Evolutionary conservation across 2,113 vertebrate genomes (phyloP).

Genomic region (Tauraco erythrolophus): DNA sequence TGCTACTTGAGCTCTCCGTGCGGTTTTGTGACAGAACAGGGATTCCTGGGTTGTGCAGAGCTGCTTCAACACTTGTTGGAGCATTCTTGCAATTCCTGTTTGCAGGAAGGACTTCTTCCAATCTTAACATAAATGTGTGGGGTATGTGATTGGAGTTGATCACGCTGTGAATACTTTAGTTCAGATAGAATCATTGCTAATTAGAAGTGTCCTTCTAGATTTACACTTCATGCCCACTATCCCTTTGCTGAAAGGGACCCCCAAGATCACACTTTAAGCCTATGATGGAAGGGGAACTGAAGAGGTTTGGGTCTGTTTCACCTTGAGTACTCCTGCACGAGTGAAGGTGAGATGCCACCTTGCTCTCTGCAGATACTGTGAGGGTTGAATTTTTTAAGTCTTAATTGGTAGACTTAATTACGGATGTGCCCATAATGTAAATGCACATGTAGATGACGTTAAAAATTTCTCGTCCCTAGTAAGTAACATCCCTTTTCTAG

Average conservation of each 20-base stretch:
- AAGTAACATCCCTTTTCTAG: neutral
- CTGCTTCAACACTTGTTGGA: neutral
- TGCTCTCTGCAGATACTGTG: neutral
- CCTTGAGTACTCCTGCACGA: accelerated
- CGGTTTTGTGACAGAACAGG: neutral
- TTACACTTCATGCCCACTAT: neutral
- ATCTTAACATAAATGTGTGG: neutral
- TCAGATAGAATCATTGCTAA: neutral
- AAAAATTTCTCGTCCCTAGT: neutral
- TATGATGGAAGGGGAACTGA: neutral
- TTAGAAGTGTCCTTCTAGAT: neutral
- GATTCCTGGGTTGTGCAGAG: neutral
- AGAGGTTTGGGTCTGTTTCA: neutral
- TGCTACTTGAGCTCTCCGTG: neutral
- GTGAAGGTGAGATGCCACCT: neutral
- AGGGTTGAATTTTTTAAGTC: neutral
- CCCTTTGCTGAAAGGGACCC: neutral
- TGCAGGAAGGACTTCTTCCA: neutral
- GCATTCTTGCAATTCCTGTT: neutral
- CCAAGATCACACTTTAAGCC: neutral
- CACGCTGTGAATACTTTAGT: neutral
- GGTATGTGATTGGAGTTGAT: neutral
- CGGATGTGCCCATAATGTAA: neutral
- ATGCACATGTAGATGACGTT: neutral
- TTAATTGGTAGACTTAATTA: neutral